These are phyloP conservation scores for Drosophila asahinai DNA, from an alignment of 1,140 invertebrate species.

Conservation along the genomic window DNA sequence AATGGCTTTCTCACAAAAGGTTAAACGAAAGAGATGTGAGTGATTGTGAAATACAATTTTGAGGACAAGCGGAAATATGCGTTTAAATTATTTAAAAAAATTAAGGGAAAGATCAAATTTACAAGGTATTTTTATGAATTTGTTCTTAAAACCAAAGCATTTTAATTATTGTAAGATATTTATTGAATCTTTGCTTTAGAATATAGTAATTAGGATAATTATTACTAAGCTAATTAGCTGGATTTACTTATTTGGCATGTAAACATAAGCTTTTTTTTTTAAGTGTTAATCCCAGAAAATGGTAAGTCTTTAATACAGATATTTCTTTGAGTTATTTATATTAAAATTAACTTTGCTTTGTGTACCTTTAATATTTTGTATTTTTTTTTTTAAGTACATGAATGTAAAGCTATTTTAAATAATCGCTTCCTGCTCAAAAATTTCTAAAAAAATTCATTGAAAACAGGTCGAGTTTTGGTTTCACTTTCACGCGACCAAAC, in stretches of 20 bases:
- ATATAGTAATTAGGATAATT: not conserved
- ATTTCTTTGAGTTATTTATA: not conserved
- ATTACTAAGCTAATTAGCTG: not conserved
- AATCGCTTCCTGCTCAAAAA: constrained; percentile 14
- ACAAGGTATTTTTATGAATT: too few species aligned
- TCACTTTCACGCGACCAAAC: constrained; percentile 59
- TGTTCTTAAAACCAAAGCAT: not conserved
- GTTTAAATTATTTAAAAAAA: not conserved
- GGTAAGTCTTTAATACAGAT: not conserved
- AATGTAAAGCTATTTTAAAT: not conserved
- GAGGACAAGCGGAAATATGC: not conserved
- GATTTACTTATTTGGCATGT: not conserved
- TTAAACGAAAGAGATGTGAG: constrained; percentile 12
- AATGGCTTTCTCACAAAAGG: constrained; percentile 41
- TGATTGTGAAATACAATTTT: constrained; percentile 18
- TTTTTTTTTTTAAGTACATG: not conserved
- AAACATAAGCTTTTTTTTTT: too few species aligned
- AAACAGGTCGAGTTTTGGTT: constrained; percentile 60
- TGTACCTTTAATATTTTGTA: not conserved
- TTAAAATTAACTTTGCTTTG: not conserved
- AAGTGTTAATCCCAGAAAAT: not conserved
- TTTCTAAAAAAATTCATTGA: constrained; percentile 27
- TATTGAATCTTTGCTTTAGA: not conserved
- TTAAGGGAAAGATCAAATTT: too few species aligned
- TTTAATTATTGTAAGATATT: not conserved